Evolutionary conservation across 2,888 invertebrate species (phyloP).

Genomic region (Seira ritae): DNA sequence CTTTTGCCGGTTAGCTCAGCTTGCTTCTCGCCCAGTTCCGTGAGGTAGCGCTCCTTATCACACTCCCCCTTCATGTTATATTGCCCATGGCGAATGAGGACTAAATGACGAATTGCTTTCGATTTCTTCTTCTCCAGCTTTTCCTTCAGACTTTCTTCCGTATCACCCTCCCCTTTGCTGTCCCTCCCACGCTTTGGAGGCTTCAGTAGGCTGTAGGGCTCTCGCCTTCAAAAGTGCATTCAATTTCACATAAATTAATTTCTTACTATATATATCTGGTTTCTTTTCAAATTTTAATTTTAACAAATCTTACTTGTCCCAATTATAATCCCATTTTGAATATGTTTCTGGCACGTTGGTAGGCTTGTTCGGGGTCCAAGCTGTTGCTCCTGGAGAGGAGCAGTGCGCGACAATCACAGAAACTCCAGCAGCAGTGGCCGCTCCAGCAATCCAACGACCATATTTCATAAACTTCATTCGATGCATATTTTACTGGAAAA

Average conservation of each 20-base stretch:
- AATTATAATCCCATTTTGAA: constrained; percentile 89
- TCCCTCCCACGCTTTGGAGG: constrained; percentile 76
- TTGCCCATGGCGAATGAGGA: constrained; percentile 96
- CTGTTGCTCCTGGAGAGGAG: constrained; percentile 29
- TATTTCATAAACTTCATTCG: constrained; percentile 55
- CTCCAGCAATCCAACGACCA: constrained; percentile 58
- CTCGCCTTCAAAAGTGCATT: constrained; percentile 81
- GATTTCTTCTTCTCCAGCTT: constrained; percentile 81
- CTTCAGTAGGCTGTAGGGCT: constrained; percentile 83
- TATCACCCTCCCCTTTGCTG: constrained; percentile 45
- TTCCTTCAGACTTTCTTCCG: constrained; percentile 80
- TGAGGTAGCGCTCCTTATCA: constrained; percentile 86
- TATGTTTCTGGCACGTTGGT: constrained; percentile 57
- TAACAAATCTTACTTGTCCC: constrained; percentile 85
- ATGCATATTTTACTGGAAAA: constrained; percentile 49
- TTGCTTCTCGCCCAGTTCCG: constrained; percentile 86
- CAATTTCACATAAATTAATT: neutral
- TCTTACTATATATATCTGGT: neutral
- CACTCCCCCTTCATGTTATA: constrained; percentile 85
- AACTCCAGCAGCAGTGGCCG: constrained; percentile 58
- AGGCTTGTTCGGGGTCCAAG: constrained; percentile 64
- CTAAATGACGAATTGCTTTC: constrained; percentile 85
- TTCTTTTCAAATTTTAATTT: neutral
- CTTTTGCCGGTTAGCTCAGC: constrained; percentile 89
- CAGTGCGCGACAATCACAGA: constrained; percentile 56